Conservation (phyloP, 2,888 invertebrate species). For the Heliconius ismenius region DNA sequence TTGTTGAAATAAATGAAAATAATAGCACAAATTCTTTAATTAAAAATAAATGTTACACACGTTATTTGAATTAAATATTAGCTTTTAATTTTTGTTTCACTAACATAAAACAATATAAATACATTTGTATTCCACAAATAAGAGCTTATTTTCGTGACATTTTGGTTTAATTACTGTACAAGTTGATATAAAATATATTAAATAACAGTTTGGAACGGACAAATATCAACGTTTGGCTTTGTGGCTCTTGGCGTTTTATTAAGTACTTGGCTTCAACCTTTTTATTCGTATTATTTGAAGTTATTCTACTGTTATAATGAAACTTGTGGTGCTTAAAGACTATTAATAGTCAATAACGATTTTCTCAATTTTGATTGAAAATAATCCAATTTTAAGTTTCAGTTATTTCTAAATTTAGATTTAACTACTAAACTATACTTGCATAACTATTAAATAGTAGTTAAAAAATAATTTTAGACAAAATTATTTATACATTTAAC, state of each 20-base stretch:
- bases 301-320: neutral
- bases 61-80: neutral
- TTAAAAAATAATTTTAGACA: neutral
- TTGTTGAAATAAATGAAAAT: too few relatives aligned
- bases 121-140: neutral
- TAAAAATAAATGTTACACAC: neutral
- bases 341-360: too few relatives aligned
- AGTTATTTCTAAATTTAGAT: neutral
- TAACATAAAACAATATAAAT: neutral
- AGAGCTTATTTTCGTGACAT: slow-evolving; percentile 17
- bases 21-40: neutral
- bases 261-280: slow-evolving; percentile 4
- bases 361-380: neutral
- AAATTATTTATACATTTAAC: neutral
- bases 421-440: too few relatives aligned
- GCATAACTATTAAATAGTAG: neutral
- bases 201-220: slow-evolving; percentile 10
- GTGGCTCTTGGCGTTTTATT: neutral
- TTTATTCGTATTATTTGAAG: neutral
- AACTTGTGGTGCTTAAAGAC: neutral
- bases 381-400: neutral
- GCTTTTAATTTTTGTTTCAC: neutral
- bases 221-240: slow-evolving; percentile 13
- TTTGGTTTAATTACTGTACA: slow-evolving; percentile 13
- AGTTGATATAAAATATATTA: slow-evolving; percentile 17